These are phyloP conservation scores for Agriotes lineatus DNA, from an alignment of 2,888 invertebrate species.

Conservation along the genomic window DNA sequence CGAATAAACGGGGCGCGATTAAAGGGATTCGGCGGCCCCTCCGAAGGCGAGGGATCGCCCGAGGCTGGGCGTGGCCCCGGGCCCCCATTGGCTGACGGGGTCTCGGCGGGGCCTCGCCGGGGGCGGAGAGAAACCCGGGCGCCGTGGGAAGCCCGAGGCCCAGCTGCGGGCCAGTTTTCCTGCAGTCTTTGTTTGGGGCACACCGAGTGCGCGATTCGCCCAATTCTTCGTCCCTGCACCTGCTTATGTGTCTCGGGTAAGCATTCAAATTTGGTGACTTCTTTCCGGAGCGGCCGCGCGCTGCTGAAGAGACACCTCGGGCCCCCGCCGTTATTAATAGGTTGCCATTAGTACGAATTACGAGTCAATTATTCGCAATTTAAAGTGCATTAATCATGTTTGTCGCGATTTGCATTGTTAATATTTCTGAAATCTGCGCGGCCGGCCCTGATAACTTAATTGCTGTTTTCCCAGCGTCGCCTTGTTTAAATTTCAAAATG, in stretches of 20 bases:
- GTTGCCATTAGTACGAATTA: slow-evolving; percentile 58
- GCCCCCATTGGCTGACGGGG: slow-evolving; percentile 61
- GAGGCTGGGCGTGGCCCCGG: slow-evolving; percentile 63
- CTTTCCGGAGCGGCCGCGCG: slow-evolving; percentile 28
- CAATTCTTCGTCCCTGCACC: slow-evolving; percentile 30
- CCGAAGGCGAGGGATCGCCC: slow-evolving; percentile 53
- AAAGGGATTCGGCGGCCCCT: slow-evolving; percentile 27
- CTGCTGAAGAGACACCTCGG: slow-evolving; percentile 50
- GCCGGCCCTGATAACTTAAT: not conserved
- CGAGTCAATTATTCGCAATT: slow-evolving; percentile 57
- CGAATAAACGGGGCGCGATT: slow-evolving; percentile 22
- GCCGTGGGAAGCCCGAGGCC: slow-evolving; percentile 58
- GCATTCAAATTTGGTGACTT: not conserved
- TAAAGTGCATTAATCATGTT: slow-evolving; percentile 58
- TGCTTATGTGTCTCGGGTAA: slow-evolving; percentile 35
- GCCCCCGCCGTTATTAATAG: slow-evolving; percentile 55
- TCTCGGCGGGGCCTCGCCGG: slow-evolving; percentile 56
- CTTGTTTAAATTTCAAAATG: slow-evolving; percentile 2
- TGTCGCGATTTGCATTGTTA: slow-evolving; percentile 54
- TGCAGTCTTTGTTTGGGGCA: slow-evolving; percentile 58
- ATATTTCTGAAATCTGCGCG: slow-evolving; percentile 24
- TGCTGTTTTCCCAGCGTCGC: not conserved
- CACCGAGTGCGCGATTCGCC: slow-evolving; percentile 41
- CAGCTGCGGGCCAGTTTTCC: slow-evolving; percentile 62
- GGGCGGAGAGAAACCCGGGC: slow-evolving; percentile 59